Conservation (phyloP, 2,888 invertebrate genomes). For the Cyrtodaria siliqua region DNA sequence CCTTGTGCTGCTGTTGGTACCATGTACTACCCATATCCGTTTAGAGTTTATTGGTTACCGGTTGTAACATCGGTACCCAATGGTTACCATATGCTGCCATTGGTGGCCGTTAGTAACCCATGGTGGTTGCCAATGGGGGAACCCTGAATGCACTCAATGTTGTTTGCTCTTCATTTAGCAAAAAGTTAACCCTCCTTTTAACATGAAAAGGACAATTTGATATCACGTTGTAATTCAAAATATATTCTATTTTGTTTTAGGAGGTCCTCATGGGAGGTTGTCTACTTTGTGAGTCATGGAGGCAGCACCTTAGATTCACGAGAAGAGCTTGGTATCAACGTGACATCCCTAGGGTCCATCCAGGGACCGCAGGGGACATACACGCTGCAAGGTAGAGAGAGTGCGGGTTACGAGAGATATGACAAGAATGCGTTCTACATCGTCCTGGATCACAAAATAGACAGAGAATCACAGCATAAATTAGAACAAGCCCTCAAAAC, state of each 20-base stretch:
- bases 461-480: conserved; percentile 28
- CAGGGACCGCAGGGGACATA: conserved; percentile 43
- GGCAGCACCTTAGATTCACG: conserved; percentile 52
- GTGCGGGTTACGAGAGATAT: conserved; percentile 37
- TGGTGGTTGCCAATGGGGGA: no score
- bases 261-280: conserved; percentile 64
- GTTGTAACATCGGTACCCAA: no score
- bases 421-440: conserved; percentile 49
- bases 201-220: no score
- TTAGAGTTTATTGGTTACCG: no score
- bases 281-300: conserved; percentile 58
- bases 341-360: conserved; percentile 25
- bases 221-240: no score
- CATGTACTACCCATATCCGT: no score
- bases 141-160: no score
- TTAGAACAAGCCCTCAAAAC: conserved; percentile 37
- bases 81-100: no score
- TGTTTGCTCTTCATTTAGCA: no score
- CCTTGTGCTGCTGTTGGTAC: no score
- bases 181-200: no score
- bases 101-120: no score
- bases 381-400: conserved; percentile 17
- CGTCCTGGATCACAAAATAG: conserved; percentile 59
- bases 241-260: conserved; percentile 37
- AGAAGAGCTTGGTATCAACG: conserved; percentile 43